Evolutionary conservation across 2,888 invertebrate genomes (phyloP).

Genomic region (Eupithecia pulchellata): DNA sequence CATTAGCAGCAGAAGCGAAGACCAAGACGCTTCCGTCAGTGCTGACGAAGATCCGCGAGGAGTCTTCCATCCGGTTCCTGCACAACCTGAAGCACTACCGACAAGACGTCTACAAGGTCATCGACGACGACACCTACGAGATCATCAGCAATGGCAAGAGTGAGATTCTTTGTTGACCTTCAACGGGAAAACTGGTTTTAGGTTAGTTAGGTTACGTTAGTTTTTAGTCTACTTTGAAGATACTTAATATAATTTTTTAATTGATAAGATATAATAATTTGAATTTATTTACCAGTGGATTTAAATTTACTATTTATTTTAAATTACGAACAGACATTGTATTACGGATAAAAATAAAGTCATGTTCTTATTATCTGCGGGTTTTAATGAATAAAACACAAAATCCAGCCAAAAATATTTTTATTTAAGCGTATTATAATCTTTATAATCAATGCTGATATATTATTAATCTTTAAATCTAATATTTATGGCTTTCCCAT

Average conservation of each 20-base stretch:
- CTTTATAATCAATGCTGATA: constrained; percentile 84
- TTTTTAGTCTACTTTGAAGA: constrained; percentile 23
- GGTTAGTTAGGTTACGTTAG: constrained; percentile 36
- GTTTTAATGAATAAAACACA: constrained; percentile 66
- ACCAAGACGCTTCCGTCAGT: constrained; percentile 87
- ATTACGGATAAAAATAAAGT: constrained; percentile 46
- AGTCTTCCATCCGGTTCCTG: constrained; percentile 86
- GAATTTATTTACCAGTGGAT: background rate
- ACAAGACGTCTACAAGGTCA: constrained; percentile 87
- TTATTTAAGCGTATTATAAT: constrained; percentile 86
- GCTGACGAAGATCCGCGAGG: constrained; percentile 88
- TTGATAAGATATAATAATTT: background rate
- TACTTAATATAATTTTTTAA: constrained; percentile 8
- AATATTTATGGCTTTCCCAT: constrained; percentile 80
- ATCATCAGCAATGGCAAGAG: constrained; percentile 76
- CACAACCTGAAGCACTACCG: constrained; percentile 88
- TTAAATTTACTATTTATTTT: constrained; percentile 41
- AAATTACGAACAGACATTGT: constrained; percentile 40
- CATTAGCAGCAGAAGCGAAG: constrained; percentile 87
- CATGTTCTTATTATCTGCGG: constrained; percentile 24
- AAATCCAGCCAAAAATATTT: constrained; percentile 83
- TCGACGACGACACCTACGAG: constrained; percentile 87
- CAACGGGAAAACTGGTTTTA: constrained; percentile 37
- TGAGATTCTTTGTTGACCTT: constrained; percentile 76
- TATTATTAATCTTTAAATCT: constrained; percentile 83